Conservation (phyloP, 2,797 vertebrate species). For the Chelmon rostratus region DNA sequence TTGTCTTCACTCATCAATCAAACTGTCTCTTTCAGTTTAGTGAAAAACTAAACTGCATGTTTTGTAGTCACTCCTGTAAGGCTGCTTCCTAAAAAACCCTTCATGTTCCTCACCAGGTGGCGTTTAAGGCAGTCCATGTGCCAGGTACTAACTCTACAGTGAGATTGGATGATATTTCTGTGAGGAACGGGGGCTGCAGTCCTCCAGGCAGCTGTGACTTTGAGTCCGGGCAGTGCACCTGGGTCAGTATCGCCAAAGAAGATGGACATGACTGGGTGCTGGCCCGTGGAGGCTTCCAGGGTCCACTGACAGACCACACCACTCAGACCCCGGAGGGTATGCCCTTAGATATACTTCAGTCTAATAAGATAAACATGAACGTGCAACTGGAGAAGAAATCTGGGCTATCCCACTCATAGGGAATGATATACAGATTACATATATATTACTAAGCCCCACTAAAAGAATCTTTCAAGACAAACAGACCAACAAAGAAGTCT, state of each 20-base stretch:
- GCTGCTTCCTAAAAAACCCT: not conserved
- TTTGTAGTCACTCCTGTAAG: not conserved
- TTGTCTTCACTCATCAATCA: not conserved
- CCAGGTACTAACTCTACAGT: constrained; percentile 53
- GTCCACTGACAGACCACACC: constrained; percentile 80
- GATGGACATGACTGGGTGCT: constrained; percentile 78
- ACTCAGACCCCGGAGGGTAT: constrained; percentile 80
- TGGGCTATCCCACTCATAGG: not conserved
- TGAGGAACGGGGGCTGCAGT: constrained; percentile 74
- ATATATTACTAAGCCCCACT: constrained; percentile 1
- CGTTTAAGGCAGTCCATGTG: constrained; percentile 68
- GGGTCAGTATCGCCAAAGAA: constrained; percentile 73
- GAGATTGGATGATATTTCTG: constrained; percentile 83
- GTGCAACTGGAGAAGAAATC: not conserved
- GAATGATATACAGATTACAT: not conserved
- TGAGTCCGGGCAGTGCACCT: constrained; percentile 83
- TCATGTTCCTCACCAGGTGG: constrained; percentile 71
- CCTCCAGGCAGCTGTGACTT: constrained; percentile 85
- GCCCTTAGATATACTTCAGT: not conserved
- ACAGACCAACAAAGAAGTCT: not conserved
- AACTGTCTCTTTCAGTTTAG: not conserved
- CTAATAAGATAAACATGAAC: not conserved
- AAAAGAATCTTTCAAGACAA: not conserved
- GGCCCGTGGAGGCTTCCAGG: constrained; percentile 66
- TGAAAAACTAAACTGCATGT: not conserved